These are phyloP conservation scores for Bemisia tabaci DNA, from an alignment of 1,140 invertebrate species.

Conservation along the genomic window DNA sequence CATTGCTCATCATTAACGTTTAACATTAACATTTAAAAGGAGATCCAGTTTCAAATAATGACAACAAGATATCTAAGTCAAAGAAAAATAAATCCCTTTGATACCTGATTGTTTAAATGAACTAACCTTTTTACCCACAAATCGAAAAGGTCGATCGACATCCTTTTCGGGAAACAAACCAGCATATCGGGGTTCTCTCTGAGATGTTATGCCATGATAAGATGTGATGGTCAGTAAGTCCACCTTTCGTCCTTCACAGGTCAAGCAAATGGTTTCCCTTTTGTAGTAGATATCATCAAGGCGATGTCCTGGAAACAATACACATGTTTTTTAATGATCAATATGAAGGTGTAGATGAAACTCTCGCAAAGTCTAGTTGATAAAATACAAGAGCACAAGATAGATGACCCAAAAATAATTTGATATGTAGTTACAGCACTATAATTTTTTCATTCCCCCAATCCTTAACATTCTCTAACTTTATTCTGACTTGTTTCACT, in stretches of 20 bases:
- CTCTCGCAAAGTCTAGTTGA: constrained; percentile 1
- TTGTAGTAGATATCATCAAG: constrained; percentile 70
- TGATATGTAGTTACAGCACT: too few species aligned
- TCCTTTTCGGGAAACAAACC: constrained; percentile 60
- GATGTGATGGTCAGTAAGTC: constrained; percentile 82
- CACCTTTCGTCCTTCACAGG: constrained; percentile 65
- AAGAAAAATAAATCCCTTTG: too few species aligned
- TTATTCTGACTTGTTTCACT: too few species aligned
- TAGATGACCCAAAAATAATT: too few species aligned
- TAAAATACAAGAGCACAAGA: too few species aligned
- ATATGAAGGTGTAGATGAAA: neutral
- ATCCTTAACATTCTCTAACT: too few species aligned
- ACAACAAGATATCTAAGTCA: too few species aligned
- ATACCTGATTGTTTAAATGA: too few species aligned
- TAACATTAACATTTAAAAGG: too few species aligned
- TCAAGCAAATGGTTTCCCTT: constrained; percentile 65
- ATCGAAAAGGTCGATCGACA: constrained; percentile 52
- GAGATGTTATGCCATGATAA: constrained; percentile 54
- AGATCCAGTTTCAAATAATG: too few species aligned
- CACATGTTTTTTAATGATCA: constrained; percentile 5
- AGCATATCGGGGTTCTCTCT: constrained; percentile 53
- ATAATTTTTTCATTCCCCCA: too few species aligned
- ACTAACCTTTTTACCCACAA: constrained; percentile 56
- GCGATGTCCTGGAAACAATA: constrained; percentile 20
- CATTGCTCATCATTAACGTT: too few species aligned